Conservation (phyloP, 2,888 invertebrate species). For the Panorpa germanica region DNA sequence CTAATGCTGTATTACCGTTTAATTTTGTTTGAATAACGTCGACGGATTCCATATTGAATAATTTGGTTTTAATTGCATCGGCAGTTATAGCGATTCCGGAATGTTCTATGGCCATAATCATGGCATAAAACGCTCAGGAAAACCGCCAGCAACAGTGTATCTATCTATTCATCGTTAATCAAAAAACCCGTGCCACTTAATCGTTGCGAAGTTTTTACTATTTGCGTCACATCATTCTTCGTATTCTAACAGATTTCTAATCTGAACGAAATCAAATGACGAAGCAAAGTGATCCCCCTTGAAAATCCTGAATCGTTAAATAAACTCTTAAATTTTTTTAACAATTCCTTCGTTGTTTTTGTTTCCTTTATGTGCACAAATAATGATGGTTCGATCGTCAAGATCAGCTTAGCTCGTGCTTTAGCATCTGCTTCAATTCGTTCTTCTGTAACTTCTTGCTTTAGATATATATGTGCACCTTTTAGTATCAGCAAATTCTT, state of each 20-base stretch:
- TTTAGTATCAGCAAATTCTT: no score
- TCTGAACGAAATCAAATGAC: slow-evolving; percentile 12
- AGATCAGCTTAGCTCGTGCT: slow-evolving; percentile 12
- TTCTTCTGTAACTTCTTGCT: no score
- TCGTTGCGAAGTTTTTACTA: slow-evolving; percentile 13
- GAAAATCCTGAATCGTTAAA: slow-evolving; percentile 14
- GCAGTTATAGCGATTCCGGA: slow-evolving; percentile 13
- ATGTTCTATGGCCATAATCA: slow-evolving; percentile 14
- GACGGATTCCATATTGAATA: slow-evolving; percentile 13
- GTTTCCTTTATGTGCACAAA: slow-evolving; percentile 15
- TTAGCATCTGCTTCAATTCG: slow-evolving; percentile 10
- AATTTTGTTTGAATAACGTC: neutral
- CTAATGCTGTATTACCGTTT: slow-evolving; percentile 2
- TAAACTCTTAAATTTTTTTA: slow-evolving; percentile 13
- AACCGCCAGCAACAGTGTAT: slow-evolving; percentile 13
- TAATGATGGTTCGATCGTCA: slow-evolving; percentile 14
- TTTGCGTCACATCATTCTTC: slow-evolving; percentile 14
- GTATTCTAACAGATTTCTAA: slow-evolving; percentile 12
- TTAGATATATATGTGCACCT: no score
- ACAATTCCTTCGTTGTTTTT: slow-evolving; percentile 13
- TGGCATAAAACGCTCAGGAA: no score
- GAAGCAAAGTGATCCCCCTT: slow-evolving; percentile 13
- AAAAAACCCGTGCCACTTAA: slow-evolving; percentile 13
- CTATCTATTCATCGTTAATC: slow-evolving; percentile 15
- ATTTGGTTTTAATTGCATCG: slow-evolving; percentile 16